A percentile compares a stretch with the other conserved stretches of the same genome.
Evolutionary conservation across 2,888 invertebrate genomes (phyloP).

Genomic region (Machimus rusticus): DNA sequence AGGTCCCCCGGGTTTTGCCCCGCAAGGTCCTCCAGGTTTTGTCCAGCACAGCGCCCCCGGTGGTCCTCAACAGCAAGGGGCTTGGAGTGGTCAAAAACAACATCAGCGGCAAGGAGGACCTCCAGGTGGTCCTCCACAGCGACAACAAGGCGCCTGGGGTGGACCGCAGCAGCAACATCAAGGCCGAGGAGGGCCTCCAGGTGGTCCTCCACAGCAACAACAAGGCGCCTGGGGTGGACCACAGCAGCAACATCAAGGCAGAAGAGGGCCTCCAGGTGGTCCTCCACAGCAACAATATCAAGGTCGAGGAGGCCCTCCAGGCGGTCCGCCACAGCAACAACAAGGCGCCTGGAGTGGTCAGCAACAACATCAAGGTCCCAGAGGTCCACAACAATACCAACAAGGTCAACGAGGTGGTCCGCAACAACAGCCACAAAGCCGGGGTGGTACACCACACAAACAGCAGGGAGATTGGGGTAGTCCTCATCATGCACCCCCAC

Average conservation of each 20-base stretch:
- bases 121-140: not conserved
- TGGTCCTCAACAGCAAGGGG: not conserved
- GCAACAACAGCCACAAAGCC: not conserved
- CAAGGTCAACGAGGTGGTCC: not conserved
- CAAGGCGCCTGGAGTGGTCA: not conserved
- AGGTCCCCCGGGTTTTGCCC: not conserved
- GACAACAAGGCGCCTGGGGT: not conserved
- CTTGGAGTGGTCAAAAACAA: not conserved
- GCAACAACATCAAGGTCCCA: not conserved
- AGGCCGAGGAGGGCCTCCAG: not conserved
- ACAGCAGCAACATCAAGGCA: not conserved
- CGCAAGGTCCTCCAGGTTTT: not conserved
- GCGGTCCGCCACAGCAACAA: conserved; percentile 8
- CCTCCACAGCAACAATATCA: not conserved
- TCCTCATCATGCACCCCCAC: too few species aligned
- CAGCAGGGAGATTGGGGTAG: too few species aligned
- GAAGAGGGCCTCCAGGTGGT: not conserved
- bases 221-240: not conserved
- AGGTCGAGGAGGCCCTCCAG: not conserved
- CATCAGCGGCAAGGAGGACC: not conserved
- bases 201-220: conserved; percentile 13
- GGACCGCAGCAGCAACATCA: not conserved
- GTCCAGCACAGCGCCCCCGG: too few species aligned
- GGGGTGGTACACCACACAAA: not conserved
- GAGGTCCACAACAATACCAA: not conserved